Conservation (phyloP, 2,888 invertebrate species). For the Acronicta alni region DNA sequence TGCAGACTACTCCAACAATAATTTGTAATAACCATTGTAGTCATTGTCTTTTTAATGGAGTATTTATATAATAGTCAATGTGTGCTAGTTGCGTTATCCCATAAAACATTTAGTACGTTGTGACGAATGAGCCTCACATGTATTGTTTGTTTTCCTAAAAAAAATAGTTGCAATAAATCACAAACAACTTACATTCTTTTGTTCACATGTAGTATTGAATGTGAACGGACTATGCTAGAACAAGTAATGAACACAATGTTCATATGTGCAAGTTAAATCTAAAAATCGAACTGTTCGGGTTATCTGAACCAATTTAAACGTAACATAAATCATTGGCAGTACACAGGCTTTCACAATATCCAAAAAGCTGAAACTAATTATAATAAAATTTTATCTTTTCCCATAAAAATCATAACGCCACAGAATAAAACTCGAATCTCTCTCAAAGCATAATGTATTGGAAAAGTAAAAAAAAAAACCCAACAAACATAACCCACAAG, state of each 20-base stretch:
- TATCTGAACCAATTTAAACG: slow-evolving; percentile 6
- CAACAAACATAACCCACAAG: slow-evolving; percentile 63
- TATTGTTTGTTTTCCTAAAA: slow-evolving; percentile 10
- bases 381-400: slow-evolving; percentile 1
- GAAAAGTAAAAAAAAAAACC: slow-evolving; percentile 60
- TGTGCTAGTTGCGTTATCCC: not conserved
- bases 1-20: no score
- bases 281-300: not conserved
- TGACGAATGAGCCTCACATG: slow-evolving; percentile 1
- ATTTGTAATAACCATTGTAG: not conserved
- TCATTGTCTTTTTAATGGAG: not conserved
- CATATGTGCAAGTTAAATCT: slow-evolving; percentile 6
- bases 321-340: not conserved
- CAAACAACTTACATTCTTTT: slow-evolving; percentile 22
- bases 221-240: slow-evolving; percentile 14
- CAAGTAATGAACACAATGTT: slow-evolving; percentile 17
- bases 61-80: not conserved
- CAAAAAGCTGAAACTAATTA: not conserved
- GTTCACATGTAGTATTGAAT: slow-evolving; percentile 21
- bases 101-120: slow-evolving; percentile 2
- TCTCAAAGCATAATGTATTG: slow-evolving; percentile 48
- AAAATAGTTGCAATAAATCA: slow-evolving; percentile 22
- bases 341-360: slow-evolving; percentile 1
- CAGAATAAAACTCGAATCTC: slow-evolving; percentile 5
- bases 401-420: slow-evolving; percentile 5